Conservation (phyloP, 2,888 invertebrate species). For the Drosophila merina region DNA sequence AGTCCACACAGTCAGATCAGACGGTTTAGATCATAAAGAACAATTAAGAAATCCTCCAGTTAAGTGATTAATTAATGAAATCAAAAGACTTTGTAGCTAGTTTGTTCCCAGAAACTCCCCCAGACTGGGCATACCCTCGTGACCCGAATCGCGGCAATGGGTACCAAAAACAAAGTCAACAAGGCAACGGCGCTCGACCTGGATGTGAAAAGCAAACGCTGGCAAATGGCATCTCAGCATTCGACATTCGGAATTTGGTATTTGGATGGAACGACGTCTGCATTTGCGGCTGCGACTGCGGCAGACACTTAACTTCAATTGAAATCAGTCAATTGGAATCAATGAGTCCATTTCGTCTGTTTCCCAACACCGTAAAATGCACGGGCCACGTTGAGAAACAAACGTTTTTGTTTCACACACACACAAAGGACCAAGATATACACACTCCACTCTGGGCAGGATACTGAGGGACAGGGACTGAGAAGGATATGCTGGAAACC, state of each 20-base stretch:
- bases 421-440: constrained; percentile 31
- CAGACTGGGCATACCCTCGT: constrained; percentile 4
- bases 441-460: not conserved
- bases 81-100: not conserved
- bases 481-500: constrained; percentile 27
- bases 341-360: constrained; percentile 82
- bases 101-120: not conserved
- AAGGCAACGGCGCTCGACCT: constrained; percentile 63
- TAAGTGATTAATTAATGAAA: not conserved
- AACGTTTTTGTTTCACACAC: constrained; percentile 78
- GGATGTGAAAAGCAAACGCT: constrained; percentile 26
- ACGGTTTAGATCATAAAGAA: not conserved
- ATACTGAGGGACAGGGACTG: not conserved
- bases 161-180: constrained; percentile 57
- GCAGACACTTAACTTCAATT: constrained; percentile 83
- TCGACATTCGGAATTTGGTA: not conserved
- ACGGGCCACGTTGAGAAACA: constrained; percentile 66
- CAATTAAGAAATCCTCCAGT: not conserved
- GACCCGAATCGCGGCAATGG: not conserved
- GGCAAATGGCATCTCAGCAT: constrained; percentile 27
- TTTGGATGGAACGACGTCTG: constrained; percentile 46
- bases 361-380: constrained; percentile 77
- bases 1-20: no score
- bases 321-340: constrained; percentile 84
- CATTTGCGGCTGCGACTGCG: constrained; percentile 65